Conservation (phyloP, 2,113 vertebrate species). For the Lepus europaeus region DNA sequence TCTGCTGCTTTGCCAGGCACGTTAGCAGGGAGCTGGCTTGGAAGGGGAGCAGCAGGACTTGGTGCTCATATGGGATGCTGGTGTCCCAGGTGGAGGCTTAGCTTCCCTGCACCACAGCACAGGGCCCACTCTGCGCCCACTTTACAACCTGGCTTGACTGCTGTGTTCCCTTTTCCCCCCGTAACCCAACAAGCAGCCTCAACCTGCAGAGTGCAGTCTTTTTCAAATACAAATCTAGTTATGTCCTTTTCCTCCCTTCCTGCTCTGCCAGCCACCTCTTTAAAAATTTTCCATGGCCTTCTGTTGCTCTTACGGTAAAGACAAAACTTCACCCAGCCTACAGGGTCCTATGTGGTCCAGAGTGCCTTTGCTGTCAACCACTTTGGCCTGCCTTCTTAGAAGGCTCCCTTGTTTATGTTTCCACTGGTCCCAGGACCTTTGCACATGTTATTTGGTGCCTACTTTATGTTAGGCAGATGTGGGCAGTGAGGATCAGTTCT, state of each 20-base stretch:
- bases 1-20: too few species aligned
- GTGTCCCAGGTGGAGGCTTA: too few species aligned
- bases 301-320: background rate
- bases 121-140: background rate
- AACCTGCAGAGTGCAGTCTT: constrained; percentile 7
- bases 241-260: background rate
- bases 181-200: too few species aligned
- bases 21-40: too few species aligned
- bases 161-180: background rate
- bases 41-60: too few species aligned
- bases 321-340: background rate
- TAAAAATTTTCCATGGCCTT: background rate
- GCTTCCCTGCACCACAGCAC: too few species aligned
- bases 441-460: background rate
- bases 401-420: background rate
- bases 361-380: background rate
- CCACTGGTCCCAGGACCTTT: constrained; percentile 2
- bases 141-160: background rate
- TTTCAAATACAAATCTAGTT: background rate
- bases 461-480: background rate
- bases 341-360: background rate
- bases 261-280: constrained; percentile 35
- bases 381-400: background rate
- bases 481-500: background rate
- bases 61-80: too few species aligned